Conservation (phyloP, 2,888 invertebrate species). For the Diarsia mendica region DNA sequence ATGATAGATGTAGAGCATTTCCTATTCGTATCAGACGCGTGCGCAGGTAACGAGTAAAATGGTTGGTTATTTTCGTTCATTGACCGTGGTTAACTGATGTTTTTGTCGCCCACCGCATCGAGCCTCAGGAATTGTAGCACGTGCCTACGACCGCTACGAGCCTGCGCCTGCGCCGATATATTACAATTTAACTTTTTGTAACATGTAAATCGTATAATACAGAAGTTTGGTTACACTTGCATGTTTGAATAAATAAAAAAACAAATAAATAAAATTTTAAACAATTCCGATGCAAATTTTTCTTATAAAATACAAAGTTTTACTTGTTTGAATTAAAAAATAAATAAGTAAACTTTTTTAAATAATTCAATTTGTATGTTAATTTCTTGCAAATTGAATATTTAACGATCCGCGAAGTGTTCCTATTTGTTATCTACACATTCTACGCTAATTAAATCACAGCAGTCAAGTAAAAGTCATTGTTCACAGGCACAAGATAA, state of each 20-base stretch:
- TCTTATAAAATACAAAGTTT: no score
- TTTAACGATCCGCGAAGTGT: slow-evolving; percentile 50
- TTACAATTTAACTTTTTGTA: slow-evolving; percentile 44
- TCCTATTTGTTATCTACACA: slow-evolving; percentile 38
- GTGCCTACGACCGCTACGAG: slow-evolving; percentile 60
- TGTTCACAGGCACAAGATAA: slow-evolving; percentile 29
- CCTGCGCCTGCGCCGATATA: slow-evolving; percentile 54
- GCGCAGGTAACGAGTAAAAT: slow-evolving; percentile 69
- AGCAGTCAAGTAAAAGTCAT: slow-evolving; percentile 33
- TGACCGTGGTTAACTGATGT: slow-evolving; percentile 79
- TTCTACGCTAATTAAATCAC: slow-evolving; percentile 39
- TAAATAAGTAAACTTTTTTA: not conserved
- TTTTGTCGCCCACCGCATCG: slow-evolving; percentile 75
- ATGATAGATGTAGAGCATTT: slow-evolving; percentile 68
- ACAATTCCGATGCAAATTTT: slow-evolving; percentile 31
- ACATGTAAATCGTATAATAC: slow-evolving; percentile 42
- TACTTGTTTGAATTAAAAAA: not conserved
- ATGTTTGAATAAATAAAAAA: not conserved
- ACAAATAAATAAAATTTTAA: not conserved
- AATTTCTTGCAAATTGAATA: slow-evolving; percentile 42
- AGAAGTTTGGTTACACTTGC: slow-evolving; percentile 7
- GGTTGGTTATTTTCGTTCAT: slow-evolving; percentile 81
- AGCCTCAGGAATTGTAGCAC: slow-evolving; percentile 55
- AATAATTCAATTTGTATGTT: slow-evolving; percentile 22
- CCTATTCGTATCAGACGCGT: slow-evolving; percentile 66